Base-by-base conservation (phyloP, 2,888 invertebrate genomes). In the Philopedon plagiatum region DNA sequence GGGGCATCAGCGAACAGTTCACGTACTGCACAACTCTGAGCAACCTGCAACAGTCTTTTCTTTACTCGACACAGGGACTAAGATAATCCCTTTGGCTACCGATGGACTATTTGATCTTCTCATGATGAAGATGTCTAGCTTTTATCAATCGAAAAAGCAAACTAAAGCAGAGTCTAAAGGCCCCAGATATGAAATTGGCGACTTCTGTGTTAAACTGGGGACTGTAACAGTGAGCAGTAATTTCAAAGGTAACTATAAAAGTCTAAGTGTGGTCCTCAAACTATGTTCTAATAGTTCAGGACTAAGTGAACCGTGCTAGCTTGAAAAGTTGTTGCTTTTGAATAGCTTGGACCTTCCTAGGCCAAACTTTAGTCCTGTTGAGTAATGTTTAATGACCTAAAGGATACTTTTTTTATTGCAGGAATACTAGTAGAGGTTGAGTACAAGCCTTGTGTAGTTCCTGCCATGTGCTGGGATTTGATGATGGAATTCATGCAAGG, bases 11-110 rank as follows among this genome's bases (percentile, higher is more conserved):
- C 91, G 94, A 80, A 93, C 94, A 0, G 93, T 97, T 0, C 96
- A 97, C 85, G 93, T 98, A n/a, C 88, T 98, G 7, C 97, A 98
- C 86, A 96, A 98, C 85, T 97, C 96, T 0, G 98, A 98, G 83
- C 95, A 96, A 82, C 98, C 98, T 0, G 97, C 96, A 0, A 94
- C 97, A 0, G 96, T 96, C 1, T 98, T 97, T 86, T 94, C 97
- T 7, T 91, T 97, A 26, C 87, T 98, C 5, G 98, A 98, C 80
- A 93, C 93, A 58, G 96, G 95, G 0, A 91, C 90, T 9, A 95
- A 95, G 83, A 92, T 93, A 71, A 93, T 96, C 29, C 94, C 96
- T 1, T 88, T 98, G 0, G 94, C 96, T 32, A 96, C 97, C 0
- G 98, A 98, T 82, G 93, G 93, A 0, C 88, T 97, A 1, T 97